phyloP scores from a whole-genome alignment of 2,888 invertebrate species.

The Sinotaia quadrata region DNA sequence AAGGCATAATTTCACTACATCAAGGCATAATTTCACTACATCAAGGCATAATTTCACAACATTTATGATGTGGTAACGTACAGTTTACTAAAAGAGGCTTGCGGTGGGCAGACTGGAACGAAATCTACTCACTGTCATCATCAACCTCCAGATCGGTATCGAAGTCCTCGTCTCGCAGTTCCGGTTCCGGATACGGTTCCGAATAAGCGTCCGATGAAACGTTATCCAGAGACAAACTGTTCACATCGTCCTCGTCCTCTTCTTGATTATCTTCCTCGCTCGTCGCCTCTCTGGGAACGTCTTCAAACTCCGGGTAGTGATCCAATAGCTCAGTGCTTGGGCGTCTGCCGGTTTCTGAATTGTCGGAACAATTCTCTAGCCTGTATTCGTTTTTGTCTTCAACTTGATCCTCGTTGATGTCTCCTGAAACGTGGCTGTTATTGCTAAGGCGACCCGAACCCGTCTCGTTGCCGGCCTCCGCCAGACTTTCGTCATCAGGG shows the following conservation, averaged over 20 bases:
- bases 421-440: background rate
- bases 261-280: background rate
- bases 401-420: background rate
- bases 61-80: too few species aligned
- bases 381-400: background rate
- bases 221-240: constrained; percentile 20
- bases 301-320: too few species aligned
- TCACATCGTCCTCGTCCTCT: constrained; percentile 10
- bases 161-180: constrained; percentile 22
- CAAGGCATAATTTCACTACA: too few species aligned
- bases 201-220: constrained; percentile 11
- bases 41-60: too few species aligned
- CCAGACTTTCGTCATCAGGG: constrained; percentile 15
- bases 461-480: too few species aligned
- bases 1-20: too few species aligned
- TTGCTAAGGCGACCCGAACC: background rate
- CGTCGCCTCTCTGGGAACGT: background rate
- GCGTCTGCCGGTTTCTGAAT: background rate
- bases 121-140: constrained; percentile 26
- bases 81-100: too few species aligned
- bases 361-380: background rate
- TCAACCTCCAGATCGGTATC: constrained; percentile 29
- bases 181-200: background rate
- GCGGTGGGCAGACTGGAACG: too few species aligned
- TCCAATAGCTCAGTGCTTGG: too few species aligned